A percentile compares a stretch with the other conserved stretches of the same genome.
Conservation (phyloP, 2,113 vertebrate species). For the Cygnus atratus region DNA sequence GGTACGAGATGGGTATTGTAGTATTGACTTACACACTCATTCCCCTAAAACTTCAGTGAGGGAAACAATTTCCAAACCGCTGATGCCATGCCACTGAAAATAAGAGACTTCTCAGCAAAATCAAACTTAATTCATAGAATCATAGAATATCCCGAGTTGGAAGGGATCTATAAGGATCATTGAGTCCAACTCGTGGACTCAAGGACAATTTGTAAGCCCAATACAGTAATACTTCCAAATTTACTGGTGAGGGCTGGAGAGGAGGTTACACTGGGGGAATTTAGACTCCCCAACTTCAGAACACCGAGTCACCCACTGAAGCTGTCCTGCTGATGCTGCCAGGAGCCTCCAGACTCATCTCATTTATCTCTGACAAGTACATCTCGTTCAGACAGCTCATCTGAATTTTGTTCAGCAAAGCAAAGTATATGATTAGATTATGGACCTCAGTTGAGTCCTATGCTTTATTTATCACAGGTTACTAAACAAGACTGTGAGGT, state of each 20-base stretch:
- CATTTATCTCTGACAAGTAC: rapidly evolving
- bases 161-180: no score
- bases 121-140: not conserved
- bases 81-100: not conserved
- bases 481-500: not conserved
- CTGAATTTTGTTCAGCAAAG: not conserved
- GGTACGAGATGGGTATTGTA: not conserved
- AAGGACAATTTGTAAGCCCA: not conserved
- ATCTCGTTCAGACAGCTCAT: not conserved
- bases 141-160: no score
- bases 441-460: not conserved
- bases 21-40: not conserved
- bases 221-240: not conserved
- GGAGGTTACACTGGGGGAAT: not conserved
- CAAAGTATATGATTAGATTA: not conserved
- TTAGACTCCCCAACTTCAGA: not conserved
- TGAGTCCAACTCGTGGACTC: no score
- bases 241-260: not conserved
- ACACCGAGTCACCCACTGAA: not conserved
- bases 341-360: not conserved
- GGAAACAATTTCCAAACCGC: not conserved
- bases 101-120: not conserved
- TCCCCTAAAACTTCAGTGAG: not conserved
- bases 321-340: not conserved
- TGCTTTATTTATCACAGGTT: no score